These are phyloP conservation scores for Saccopteryx bilineata DNA, from an alignment of 2,113 vertebrate genomes.

Conservation along the genomic window DNA sequence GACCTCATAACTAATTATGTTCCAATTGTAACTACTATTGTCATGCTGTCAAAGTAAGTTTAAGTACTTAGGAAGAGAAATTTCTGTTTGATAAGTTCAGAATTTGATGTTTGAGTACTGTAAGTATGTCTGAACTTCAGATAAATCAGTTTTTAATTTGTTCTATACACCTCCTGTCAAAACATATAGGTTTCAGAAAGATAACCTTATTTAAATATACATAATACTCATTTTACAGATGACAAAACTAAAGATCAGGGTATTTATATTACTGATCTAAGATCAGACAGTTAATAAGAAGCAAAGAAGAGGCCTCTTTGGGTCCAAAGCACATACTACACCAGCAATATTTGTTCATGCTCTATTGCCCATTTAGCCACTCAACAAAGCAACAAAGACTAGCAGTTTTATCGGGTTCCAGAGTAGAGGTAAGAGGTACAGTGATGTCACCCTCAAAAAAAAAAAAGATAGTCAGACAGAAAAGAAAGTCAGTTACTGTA, in stretches of 20 bases:
- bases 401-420: neutral
- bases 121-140: neutral
- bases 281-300: neutral
- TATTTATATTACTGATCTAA: neutral
- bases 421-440: neutral
- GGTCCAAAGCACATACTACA: neutral
- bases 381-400: constrained; percentile 7
- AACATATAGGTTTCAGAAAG: constrained; percentile 32
- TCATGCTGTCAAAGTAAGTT: constrained; percentile 1
- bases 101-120: constrained; percentile 32
- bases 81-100: neutral
- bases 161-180: neutral
- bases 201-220: neutral
- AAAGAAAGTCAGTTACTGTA: neutral
- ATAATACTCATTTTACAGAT: constrained; percentile 42
- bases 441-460: neutral
- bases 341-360: neutral
- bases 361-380: neutral
- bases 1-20: neutral
- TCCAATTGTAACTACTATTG: neutral
- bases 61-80: constrained; percentile 40
- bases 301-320: neutral
- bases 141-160: constrained; percentile 48
- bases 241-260: neutral
- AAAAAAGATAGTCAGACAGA: neutral